phyloP scores from a whole-genome alignment of 2,888 invertebrate species.

The Cremastinae sp. region DNA sequence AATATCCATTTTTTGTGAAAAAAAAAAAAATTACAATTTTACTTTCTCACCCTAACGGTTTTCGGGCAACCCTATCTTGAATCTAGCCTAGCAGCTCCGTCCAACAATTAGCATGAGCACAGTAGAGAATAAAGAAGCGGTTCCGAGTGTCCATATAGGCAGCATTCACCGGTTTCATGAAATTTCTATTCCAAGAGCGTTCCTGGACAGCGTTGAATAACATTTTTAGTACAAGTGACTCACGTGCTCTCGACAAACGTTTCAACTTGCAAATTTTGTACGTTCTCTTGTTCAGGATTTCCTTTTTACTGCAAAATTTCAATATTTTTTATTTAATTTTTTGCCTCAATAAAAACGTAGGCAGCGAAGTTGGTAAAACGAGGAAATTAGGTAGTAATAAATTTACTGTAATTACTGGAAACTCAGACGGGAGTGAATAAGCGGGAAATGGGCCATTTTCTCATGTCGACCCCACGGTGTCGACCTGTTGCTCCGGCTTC shows the following conservation, averaged over 20 bases:
- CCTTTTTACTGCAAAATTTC: too few relatives aligned
- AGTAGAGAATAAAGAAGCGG: conserved; percentile 16
- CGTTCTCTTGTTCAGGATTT: too few relatives aligned
- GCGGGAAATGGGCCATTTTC: conserved; percentile 17
- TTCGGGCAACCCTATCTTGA: conserved; percentile 62
- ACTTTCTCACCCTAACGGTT: conserved; percentile 58
- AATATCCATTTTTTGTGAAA: too few relatives aligned
- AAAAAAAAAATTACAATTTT: too few relatives aligned
- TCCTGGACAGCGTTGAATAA: conserved; percentile 39
- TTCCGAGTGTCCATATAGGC: conserved; percentile 41
- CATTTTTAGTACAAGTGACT: conserved; percentile 18
- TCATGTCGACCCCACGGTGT: conserved; percentile 39
- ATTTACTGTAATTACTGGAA: conserved; percentile 64
- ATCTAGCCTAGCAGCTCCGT: conserved; percentile 68
- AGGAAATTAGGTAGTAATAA: conserved; percentile 6
- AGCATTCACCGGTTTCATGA: conserved; percentile 64
- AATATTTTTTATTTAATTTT: conserved; percentile 64
- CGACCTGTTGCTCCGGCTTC: conserved; percentile 67
- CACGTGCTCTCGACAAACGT: conserved; percentile 7
- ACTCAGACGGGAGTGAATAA: conserved; percentile 1
- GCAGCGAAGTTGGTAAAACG: conserved; percentile 31
- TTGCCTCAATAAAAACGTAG: conserved; percentile 45
- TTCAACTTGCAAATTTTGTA: conserved; percentile 4
- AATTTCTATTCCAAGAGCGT: conserved; percentile 65
- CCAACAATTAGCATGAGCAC: conserved; percentile 69